Evolutionary conservation across 2,113 vertebrate genomes (phyloP).

Genomic region (Callocephalon fimbriatum): DNA sequence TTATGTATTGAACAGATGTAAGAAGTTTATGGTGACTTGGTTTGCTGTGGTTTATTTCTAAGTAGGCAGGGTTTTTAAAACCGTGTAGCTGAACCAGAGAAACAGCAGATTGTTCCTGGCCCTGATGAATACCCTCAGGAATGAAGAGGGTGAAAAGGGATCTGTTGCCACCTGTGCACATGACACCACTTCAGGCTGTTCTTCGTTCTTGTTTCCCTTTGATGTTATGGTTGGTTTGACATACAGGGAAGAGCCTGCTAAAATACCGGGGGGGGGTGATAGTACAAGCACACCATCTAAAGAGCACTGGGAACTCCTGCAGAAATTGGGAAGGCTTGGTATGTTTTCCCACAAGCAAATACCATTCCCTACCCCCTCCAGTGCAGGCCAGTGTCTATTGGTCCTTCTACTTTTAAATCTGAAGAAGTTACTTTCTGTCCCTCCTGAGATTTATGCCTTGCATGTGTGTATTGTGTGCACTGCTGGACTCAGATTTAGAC

Average conservation of each 20-base stretch:
- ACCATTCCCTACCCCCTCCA: background rate
- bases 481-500: conserved; percentile 22
- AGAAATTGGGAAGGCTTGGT: background rate
- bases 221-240: conserved; percentile 21
- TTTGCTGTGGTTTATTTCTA: conserved; percentile 5
- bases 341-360: conserved; percentile 1
- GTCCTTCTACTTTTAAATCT: conserved; percentile 13
- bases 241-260: background rate
- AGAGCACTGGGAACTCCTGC: background rate
- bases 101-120: conserved; percentile 8
- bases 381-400: background rate
- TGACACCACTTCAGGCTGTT: conserved; percentile 25
- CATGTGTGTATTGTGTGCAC: background rate
- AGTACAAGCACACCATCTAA: background rate
- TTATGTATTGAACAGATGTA: background rate
- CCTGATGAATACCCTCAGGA: background rate
- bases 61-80: background rate
- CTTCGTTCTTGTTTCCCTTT: conserved; percentile 23
- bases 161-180: background rate
- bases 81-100: background rate
- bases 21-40: background rate
- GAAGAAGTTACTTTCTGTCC: background rate
- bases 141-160: background rate
- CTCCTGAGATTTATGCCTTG: background rate
- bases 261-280: background rate